Percentiles rank a stretch among this genome's conserved stretches.
These are phyloP conservation scores for Scelioninae gen. 1 DNA, from an alignment of 2,888 invertebrate genomes.

Conservation along the genomic window DNA sequence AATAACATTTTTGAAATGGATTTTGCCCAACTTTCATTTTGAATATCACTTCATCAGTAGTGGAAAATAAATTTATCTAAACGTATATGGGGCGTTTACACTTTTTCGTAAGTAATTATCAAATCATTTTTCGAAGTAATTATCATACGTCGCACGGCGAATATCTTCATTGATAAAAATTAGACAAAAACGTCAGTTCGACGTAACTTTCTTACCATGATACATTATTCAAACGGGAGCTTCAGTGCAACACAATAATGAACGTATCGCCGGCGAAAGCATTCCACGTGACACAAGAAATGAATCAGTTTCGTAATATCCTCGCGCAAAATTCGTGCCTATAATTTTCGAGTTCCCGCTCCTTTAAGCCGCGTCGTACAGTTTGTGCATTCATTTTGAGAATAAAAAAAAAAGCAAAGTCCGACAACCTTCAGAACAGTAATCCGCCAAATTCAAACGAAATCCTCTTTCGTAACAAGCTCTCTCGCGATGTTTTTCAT, in stretches of 20 bases:
- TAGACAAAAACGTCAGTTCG: no score
- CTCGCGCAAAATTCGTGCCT: constrained; percentile 3
- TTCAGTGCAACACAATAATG: constrained; percentile 4
- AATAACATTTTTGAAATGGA: constrained; percentile 24
- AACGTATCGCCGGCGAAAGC: not conserved
- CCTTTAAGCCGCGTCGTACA: constrained; percentile 13
- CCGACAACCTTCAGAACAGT: not conserved
- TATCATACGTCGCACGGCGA: no score
- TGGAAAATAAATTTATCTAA: no score
- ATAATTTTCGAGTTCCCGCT: constrained; percentile 18
- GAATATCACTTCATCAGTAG: no score
- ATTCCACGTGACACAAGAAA: constrained; percentile 3
- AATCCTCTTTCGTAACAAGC: constrained; percentile 43
- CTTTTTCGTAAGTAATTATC: no score
- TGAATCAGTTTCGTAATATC: constrained; percentile 22
- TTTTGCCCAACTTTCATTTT: no score
- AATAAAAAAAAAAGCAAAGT: not conserved
- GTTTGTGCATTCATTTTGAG: constrained; percentile 17
- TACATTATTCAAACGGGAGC: constrained; percentile 49
- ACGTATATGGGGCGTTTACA: no score
- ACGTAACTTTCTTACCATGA: constrained; percentile 34
- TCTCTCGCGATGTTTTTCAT: no score
- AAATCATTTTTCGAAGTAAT: no score
- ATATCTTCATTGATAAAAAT: no score
- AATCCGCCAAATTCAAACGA: constrained; percentile 36